A percentile compares a stretch with the other conserved stretches of the same genome.
Evolutionary conservation across 2,888 invertebrate species (phyloP).

Genomic region (Odontomyia ornata): DNA sequence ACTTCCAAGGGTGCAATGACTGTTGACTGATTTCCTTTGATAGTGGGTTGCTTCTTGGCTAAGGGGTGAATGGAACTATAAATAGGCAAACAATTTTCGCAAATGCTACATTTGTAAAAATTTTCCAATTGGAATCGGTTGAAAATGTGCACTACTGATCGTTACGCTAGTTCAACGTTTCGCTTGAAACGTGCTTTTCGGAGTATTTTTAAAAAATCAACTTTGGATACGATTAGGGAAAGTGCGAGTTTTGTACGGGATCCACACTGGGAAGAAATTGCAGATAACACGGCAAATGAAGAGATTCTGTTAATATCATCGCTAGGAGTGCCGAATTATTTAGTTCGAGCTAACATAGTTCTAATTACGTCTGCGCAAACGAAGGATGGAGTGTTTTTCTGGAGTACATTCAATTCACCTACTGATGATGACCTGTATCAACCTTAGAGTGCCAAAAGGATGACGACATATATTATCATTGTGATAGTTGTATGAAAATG

Average conservation of each 20-base stretch:
- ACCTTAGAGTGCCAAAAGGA: too few species aligned
- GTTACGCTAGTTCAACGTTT: background rate
- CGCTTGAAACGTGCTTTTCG: slow-evolving; percentile 26
- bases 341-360: background rate
- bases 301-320: background rate
- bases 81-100: background rate
- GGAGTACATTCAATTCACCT: slow-evolving; percentile 17
- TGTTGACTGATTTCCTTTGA: background rate
- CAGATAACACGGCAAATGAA: slow-evolving; percentile 40
- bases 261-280: slow-evolving; percentile 34
- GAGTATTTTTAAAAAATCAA: slow-evolving; percentile 30
- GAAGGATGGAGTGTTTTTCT: slow-evolving; percentile 23
- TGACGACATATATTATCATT: too few species aligned
- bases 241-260: background rate
- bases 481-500: too few species aligned
- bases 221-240: too few species aligned
- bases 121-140: slow-evolving; percentile 36
- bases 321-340: background rate
- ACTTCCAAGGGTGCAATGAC: background rate
- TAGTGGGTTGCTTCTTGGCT: background rate
- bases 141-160: slow-evolving; percentile 7
- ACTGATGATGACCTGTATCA: slow-evolving; percentile 24
- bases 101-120: background rate
- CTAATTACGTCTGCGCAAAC: background rate
- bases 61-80: background rate